phyloP scores from a whole-genome alignment of 2,797 vertebrate species.

The Atherinosoma microstoma region DNA sequence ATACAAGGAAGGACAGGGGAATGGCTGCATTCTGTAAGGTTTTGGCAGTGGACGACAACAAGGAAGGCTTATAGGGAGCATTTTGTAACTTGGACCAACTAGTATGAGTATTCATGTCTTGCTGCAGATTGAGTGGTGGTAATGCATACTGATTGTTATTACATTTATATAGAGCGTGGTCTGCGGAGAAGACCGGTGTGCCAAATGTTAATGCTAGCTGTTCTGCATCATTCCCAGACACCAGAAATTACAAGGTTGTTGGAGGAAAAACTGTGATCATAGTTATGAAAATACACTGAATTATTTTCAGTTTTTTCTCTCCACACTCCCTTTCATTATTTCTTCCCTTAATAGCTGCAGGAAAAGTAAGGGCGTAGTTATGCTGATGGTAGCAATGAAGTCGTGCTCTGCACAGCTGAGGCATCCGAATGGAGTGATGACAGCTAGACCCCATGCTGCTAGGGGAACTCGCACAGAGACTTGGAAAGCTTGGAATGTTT shows the following conservation, averaged over 20 bases:
- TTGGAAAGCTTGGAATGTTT: constrained; percentile 73
- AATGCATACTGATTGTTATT: constrained; percentile 48
- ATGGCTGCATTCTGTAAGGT: constrained; percentile 45
- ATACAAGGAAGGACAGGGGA: constrained; percentile 37
- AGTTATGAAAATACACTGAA: constrained; percentile 70
- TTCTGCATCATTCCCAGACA: constrained; percentile 57
- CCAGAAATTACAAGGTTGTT: constrained; percentile 73
- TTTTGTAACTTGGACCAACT: constrained; percentile 36
- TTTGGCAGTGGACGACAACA: constrained; percentile 34
- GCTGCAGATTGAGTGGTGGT: constrained; percentile 49
- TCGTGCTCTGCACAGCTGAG: constrained; percentile 70
- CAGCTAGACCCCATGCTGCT: constrained; percentile 67
- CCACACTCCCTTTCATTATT: constrained; percentile 61
- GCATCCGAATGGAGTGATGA: constrained; percentile 61
- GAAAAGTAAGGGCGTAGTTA: constrained; percentile 37
- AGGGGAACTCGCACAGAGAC: constrained; percentile 48
- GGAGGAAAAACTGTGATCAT: constrained; percentile 63
- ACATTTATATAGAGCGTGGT: constrained; percentile 59
- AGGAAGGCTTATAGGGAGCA: constrained; percentile 22
- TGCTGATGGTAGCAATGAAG: constrained; percentile 54
- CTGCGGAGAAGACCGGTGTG: constrained; percentile 55
- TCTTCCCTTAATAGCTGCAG: constrained; percentile 52
- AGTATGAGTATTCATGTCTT: constrained; percentile 40
- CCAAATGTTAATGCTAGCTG: constrained; percentile 61
- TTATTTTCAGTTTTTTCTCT: constrained; percentile 68